These are phyloP conservation scores for Erebia palarica DNA, from an alignment of 2,888 invertebrate genomes.

Conservation along the genomic window DNA sequence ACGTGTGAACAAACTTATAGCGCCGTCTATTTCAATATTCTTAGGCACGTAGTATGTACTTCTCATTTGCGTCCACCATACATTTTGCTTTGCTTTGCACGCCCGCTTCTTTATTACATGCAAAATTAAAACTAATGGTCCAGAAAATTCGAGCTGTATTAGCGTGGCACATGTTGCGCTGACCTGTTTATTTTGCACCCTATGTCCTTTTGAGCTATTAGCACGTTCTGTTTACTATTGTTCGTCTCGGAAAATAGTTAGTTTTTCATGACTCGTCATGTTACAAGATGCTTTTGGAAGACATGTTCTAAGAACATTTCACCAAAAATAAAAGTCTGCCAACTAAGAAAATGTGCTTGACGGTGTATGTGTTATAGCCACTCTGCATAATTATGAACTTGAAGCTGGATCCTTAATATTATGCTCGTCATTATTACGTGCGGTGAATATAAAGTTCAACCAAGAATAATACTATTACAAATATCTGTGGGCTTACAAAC, in stretches of 20 bases:
- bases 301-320: constrained; percentile 16
- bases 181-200: constrained; percentile 68
- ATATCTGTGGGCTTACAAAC: too few relatives aligned
- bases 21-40: constrained; percentile 49
- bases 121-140: constrained; percentile 67
- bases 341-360: constrained; percentile 21
- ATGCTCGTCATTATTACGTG: background rate
- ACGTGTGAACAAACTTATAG: constrained; percentile 45
- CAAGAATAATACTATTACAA: background rate
- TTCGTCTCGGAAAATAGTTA: constrained; percentile 37
- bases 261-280: constrained; percentile 33
- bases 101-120: constrained; percentile 54
- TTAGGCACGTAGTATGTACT: constrained; percentile 49
- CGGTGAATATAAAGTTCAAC: constrained; percentile 1
- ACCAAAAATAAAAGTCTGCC: constrained; percentile 26
- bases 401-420: background rate
- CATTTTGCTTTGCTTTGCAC: constrained; percentile 65
- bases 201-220: constrained; percentile 53
- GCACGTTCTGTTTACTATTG: constrained; percentile 39
- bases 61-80: constrained; percentile 73
- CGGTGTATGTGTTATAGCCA: constrained; percentile 18
- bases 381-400: constrained; percentile 19
- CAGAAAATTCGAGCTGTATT: constrained; percentile 62
- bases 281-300: constrained; percentile 30
- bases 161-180: constrained; percentile 54